phyloP scores from a whole-genome alignment of 2,797 vertebrate genomes.

The Gymnoscopelus braueri region DNA sequence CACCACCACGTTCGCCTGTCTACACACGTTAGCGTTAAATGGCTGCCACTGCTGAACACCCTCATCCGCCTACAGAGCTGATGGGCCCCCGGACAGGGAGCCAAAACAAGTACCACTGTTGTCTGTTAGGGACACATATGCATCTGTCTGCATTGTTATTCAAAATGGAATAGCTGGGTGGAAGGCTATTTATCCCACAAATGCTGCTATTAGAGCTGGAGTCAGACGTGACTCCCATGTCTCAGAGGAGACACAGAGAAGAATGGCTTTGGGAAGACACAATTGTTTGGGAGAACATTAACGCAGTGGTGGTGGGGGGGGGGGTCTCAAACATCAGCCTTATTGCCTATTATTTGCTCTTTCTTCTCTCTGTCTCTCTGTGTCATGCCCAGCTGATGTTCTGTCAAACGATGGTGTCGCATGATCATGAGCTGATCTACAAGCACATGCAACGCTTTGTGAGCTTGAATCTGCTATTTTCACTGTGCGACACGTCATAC shows the following conservation, averaged over 20 bases:
- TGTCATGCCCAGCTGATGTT: too few relatives aligned
- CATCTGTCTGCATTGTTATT: conserved; percentile 64
- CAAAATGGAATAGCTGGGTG: conserved; percentile 50
- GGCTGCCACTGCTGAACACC: conserved; percentile 30
- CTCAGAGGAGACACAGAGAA: conserved; percentile 35
- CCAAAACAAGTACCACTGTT: conserved; percentile 40
- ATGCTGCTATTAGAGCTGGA: conserved; percentile 43
- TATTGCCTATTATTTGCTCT: neutral
- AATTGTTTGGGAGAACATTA: conserved; percentile 41
- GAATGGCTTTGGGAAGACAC: conserved; percentile 44
- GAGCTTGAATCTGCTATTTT: too few relatives aligned
- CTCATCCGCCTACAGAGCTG: conserved; percentile 32
- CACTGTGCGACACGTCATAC: too few relatives aligned
- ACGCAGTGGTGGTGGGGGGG: conserved; percentile 1
- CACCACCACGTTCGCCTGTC: conserved; percentile 41
- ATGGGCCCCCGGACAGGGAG: conserved; percentile 34
- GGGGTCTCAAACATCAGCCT: neutral
- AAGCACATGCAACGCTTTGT: too few relatives aligned
- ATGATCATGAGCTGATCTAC: too few relatives aligned
- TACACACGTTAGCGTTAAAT: conserved; percentile 37
- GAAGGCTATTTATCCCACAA: conserved; percentile 51
- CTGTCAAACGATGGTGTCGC: too few relatives aligned
- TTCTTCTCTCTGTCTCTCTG: neutral
- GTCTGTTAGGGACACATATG: conserved; percentile 27
- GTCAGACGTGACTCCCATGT: conserved; percentile 37